phyloP scores from a whole-genome alignment of 2,888 invertebrate species.

The Philopedon plagiatum region DNA sequence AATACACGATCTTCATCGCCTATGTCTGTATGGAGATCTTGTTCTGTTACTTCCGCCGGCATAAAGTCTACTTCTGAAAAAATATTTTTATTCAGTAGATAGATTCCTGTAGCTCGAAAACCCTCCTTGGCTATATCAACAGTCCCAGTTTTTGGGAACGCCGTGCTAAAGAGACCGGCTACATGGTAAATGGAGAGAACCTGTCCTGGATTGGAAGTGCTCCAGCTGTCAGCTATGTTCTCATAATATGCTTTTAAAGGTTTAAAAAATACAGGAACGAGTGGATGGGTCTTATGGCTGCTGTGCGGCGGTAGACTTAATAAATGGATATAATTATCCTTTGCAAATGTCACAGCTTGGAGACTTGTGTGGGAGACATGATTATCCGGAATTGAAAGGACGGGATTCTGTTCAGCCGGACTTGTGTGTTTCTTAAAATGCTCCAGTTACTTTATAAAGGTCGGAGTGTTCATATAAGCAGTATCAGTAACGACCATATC shows the following conservation, averaged over 20 bases:
- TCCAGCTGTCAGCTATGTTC: neutral
- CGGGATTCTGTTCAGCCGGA: too few species aligned
- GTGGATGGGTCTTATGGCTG: too few species aligned
- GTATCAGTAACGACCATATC: too few species aligned
- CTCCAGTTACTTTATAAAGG: too few species aligned
- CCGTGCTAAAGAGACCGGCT: neutral
- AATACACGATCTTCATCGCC: neutral
- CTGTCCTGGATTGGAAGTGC: neutral
- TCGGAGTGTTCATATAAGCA: too few species aligned
- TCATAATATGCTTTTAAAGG: neutral
- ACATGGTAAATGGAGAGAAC: slow-evolving; percentile 8
- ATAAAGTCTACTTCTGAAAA: slow-evolving; percentile 1
- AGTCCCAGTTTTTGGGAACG: slow-evolving; percentile 7
- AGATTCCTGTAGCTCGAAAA: slow-evolving; percentile 6
- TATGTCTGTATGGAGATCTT: neutral
- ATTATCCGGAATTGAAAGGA: too few species aligned
- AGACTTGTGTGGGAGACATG: too few species aligned
- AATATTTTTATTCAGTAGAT: slow-evolving; percentile 7
- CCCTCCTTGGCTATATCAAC: neutral
- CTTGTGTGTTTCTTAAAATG: too few species aligned
- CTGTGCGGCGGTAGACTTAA: too few species aligned
- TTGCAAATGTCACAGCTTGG: too few species aligned
- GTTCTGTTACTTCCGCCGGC: slow-evolving; percentile 2
- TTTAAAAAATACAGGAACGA: too few species aligned
- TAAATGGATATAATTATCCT: too few species aligned